Base-by-base conservation (phyloP, 1,140 invertebrate genomes). In the Atta colombica region DNA sequence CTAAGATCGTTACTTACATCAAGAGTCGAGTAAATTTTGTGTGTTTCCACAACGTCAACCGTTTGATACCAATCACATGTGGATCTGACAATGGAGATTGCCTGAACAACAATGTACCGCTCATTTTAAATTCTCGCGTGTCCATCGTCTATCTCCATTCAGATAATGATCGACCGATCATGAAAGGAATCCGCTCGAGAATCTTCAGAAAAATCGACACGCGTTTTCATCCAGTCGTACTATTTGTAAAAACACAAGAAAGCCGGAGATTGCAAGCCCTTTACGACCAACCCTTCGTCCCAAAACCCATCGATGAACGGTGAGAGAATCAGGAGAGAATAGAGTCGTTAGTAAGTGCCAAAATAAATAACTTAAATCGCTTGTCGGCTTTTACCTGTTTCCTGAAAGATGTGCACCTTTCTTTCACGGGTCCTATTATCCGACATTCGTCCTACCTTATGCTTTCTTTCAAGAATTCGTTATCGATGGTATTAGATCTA, bases 251-350 rank as follows among this genome's bases (percentile, higher is more conserved):
- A 86, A 49, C 61, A 63, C 16, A 74, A 35, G 60, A 69, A 75
- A 68, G 53, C 39, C 80, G 55, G 49, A 7, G 25, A 84, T 51
- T 51, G 68, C 61, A 51, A n/a, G 25, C 53, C 66, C 88, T 93
- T 92, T 92, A 92, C 84, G 91, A 89, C 86, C 88, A 92, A 92
- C 90, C 87, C 90, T 91, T 93, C 90, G 90, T 60, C 89, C 77
- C 77, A 89, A 63, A 49, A 51, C 25, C 71, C 39, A 61, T 61
- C 55, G 68, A 49, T 16, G 53, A 88, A 21, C 71, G 58, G 35
- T 35, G 53, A 74, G 55, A 75, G 71, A 51, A 55, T 31, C 63
- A 6, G 28, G 21, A 80, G 89, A 89, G 90, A 91, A 91, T 91
- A 81, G 89, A 91, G 81, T 91, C 89, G 89, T 91, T 91, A 91